phyloP scores from a whole-genome alignment of 1,140 invertebrate species.

The Papilio aristodemus region DNA sequence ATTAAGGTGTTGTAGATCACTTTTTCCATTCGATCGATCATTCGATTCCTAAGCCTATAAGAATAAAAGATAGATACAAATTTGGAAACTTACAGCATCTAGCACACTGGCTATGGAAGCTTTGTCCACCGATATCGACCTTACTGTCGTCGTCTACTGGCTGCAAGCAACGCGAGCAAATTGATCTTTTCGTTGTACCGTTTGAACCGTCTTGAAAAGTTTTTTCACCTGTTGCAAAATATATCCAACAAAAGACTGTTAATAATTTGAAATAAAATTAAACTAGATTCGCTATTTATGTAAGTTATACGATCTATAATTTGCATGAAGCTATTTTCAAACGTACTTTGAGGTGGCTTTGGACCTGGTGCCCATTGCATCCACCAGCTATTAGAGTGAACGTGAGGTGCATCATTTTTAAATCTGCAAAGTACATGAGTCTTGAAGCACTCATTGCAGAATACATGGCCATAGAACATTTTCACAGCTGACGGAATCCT shows the following conservation, averaged over 20 bases:
- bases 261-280: too few species aligned
- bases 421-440: constrained; percentile 57
- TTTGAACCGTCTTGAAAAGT: constrained; percentile 36
- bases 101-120: constrained; percentile 63
- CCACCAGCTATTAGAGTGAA: constrained; percentile 69
- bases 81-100: constrained; percentile 58
- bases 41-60: too few species aligned
- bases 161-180: constrained; percentile 64
- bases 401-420: constrained; percentile 49
- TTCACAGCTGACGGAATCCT: constrained; percentile 61
- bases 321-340: too few species aligned
- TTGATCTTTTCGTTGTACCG: constrained; percentile 46
- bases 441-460: constrained; percentile 70
- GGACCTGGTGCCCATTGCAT: constrained; percentile 61
- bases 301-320: too few species aligned
- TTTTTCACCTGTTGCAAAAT: constrained; percentile 35
- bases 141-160: constrained; percentile 50
- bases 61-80: too few species aligned
- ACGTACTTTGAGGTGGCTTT: constrained; percentile 44
- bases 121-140: constrained; percentile 59
- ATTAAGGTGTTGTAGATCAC: too few species aligned
- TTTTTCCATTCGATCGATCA: too few species aligned
- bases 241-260: background rate
- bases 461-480: constrained; percentile 73
- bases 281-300: too few species aligned